Evolutionary conservation across 2,797 vertebrate genomes (phyloP).

Genomic region (Ptychobarbus kaznakovi): DNA sequence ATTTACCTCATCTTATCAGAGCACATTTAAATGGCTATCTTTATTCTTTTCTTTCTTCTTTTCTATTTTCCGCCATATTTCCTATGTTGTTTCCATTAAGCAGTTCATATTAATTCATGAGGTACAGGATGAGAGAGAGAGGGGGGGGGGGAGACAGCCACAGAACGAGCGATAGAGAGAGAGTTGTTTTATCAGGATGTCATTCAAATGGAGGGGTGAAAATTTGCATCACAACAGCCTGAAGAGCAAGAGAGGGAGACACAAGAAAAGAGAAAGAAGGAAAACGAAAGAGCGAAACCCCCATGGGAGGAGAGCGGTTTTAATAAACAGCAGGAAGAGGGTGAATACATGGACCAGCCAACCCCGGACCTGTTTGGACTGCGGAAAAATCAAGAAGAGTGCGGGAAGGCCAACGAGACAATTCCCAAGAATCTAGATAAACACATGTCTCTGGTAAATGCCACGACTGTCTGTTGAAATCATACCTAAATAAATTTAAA

Average conservation of each 20-base stretch:
- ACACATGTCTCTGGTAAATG: conserved; percentile 45
- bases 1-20: conserved; percentile 63
- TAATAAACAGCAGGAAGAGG: conserved; percentile 78
- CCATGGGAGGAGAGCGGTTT: conserved; percentile 82
- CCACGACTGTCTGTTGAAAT: conserved; percentile 38
- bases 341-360: conserved; percentile 47
- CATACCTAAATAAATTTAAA: conserved; percentile 35
- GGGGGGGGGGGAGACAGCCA: conserved; percentile 49
- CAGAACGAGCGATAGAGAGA: conserved; percentile 31
- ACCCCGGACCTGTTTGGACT: conserved; percentile 50
- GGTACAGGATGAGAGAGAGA: conserved; percentile 73
- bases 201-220: conserved; percentile 97
- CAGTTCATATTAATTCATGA: conserved; percentile 79
- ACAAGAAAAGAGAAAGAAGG: conserved; percentile 58
- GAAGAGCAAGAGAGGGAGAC: conserved; percentile 74
- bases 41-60: conserved; percentile 48
- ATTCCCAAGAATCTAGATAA: conserved; percentile 48
- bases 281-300: conserved; percentile 73
- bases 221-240: conserved; percentile 97
- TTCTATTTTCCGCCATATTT: conserved; percentile 44
- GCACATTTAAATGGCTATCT: conserved; percentile 73
- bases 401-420: conserved; percentile 29
- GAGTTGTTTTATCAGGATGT: conserved; percentile 89
- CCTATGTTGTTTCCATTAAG: conserved; percentile 70
- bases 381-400: conserved; percentile 25